Evolutionary conservation across 1,140 invertebrate genomes (phyloP), one percentile per base, ranked within the genome.

Genomic region (Gryllus bimaculatus): DNA sequence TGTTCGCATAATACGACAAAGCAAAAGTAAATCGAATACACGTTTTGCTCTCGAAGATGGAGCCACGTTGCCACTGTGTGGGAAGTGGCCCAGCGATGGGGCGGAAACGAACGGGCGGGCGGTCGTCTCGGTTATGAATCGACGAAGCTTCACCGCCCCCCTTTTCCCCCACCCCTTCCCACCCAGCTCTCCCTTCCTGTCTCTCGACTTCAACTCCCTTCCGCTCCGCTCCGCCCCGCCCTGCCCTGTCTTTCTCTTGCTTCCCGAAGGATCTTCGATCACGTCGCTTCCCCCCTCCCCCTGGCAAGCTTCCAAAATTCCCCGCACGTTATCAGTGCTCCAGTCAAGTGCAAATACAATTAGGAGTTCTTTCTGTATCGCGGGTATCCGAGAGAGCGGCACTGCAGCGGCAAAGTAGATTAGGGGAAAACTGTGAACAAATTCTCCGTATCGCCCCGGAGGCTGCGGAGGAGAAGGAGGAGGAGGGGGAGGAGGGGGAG

Each of bases 281-380:
- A 66, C 54, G 54, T 66, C 10, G 10, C 49, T 54, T 54, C 15
- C 15, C 15, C 49, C 8, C n/a, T 39, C 26, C 26, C 26, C 26
- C 26, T 39, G 26, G 26, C 26, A 18, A 66, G 54, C 54, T 66
- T 66, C 54, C 54, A 66, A 18, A 66, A 66, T 66, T 66, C 54
- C 10, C 54, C 10, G 54, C 54, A 66, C 54, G 54, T 66, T 66
- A 66, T 66, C 54, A 66, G 54, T 66, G 10, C 54, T 66, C 18
- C 54, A 66, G 54, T 66, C 54, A 66, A 66, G 54, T 66, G 54
- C 54, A 66, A 66, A 66, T 66, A 66, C 54, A 66, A 66, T 66
- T 66, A 66, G 54, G 54, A 66, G 54, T 66, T 66, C 54, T 66
- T 66, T 66, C 54, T 66, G 54, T 66, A 66, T 66, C 54, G 18